Evolutionary conservation across 2,797 vertebrate species (phyloP).

Genomic region (Nyctalus aviator): DNA sequence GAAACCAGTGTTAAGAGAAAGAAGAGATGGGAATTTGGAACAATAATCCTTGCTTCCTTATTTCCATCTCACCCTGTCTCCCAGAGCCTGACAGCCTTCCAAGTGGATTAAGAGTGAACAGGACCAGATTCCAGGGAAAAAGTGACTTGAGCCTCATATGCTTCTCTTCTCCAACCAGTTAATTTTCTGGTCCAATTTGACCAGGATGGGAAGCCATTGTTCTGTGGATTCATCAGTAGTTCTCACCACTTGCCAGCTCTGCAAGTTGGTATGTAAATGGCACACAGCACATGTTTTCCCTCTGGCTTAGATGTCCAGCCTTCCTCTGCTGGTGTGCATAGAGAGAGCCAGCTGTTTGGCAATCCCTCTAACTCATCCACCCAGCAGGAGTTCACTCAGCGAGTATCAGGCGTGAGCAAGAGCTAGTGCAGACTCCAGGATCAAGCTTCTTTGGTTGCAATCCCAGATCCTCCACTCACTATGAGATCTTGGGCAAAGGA

Average conservation of each 20-base stretch:
- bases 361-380: not conserved
- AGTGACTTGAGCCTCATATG: not conserved
- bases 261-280: not conserved
- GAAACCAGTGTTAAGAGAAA: not conserved
- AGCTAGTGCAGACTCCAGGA: conserved; percentile 1
- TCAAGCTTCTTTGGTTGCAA: conserved; percentile 16
- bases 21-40: not conserved
- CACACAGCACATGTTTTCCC: not conserved
- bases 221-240: not conserved
- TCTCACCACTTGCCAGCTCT: not conserved
- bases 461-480: not conserved
- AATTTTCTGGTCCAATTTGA: not conserved
- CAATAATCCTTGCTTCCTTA: not conserved
- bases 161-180: not conserved
- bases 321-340: not conserved
- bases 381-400: conserved; percentile 14
- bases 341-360: conserved; percentile 48
- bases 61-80: not conserved
- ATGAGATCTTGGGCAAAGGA: conserved; percentile 9
- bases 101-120: conserved; percentile 11
- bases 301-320: not conserved
- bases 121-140: not conserved
- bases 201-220: not conserved
- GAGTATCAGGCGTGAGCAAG: conserved; percentile 48
- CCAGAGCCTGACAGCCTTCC: not conserved